Percentiles rank a stretch among this genome's conserved stretches.
Evolutionary conservation across 1,140 invertebrate species (phyloP).

Genomic region (Zaprionus lachaisei): DNA sequence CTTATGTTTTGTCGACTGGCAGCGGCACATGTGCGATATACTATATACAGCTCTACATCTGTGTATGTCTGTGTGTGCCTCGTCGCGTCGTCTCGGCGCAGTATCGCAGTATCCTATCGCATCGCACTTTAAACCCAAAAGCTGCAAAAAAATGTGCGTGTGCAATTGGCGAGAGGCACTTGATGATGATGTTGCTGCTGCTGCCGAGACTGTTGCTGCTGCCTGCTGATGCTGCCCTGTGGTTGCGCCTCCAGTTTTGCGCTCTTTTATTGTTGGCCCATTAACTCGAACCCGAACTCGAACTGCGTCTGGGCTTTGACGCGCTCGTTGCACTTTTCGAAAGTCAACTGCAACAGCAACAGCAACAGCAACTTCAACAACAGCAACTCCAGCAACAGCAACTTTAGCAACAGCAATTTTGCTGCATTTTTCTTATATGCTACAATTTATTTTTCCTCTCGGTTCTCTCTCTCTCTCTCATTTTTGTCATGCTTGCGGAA

Average conservation of each 20-base stretch:
- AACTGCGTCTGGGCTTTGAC: constrained; percentile 32
- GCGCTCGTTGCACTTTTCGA: constrained; percentile 44
- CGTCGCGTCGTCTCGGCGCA: neutral
- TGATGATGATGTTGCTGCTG: constrained; percentile 40
- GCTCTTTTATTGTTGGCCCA: constrained; percentile 62
- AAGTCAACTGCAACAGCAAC: constrained; percentile 36
- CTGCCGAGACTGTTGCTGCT: constrained; percentile 20
- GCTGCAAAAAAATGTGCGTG: constrained; percentile 51
- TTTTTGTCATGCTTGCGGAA: constrained; percentile 50
- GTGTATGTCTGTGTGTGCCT: neutral
- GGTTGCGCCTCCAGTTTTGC: constrained; percentile 44
- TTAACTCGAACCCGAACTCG: constrained; percentile 53
- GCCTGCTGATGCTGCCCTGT: constrained; percentile 28
- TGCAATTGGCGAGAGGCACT: constrained; percentile 38
- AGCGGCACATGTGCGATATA: constrained; percentile 28
- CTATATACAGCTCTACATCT: neutral
- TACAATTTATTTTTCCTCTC: constrained; percentile 49
- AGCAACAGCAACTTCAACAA: neutral
- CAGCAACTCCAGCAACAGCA: neutral
- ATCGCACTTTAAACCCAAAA: constrained; percentile 30
- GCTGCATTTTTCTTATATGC: constrained; percentile 57
- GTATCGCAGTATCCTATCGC: constrained; percentile 6
- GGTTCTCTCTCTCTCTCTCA: constrained; percentile 17
- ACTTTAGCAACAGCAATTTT: constrained; percentile 36
- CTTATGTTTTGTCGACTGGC: constrained; percentile 34